A percentile compares a stretch with the other conserved stretches of the same genome.
Conservation (phyloP, 2,888 invertebrate species). For the Pheosia gnoma region DNA sequence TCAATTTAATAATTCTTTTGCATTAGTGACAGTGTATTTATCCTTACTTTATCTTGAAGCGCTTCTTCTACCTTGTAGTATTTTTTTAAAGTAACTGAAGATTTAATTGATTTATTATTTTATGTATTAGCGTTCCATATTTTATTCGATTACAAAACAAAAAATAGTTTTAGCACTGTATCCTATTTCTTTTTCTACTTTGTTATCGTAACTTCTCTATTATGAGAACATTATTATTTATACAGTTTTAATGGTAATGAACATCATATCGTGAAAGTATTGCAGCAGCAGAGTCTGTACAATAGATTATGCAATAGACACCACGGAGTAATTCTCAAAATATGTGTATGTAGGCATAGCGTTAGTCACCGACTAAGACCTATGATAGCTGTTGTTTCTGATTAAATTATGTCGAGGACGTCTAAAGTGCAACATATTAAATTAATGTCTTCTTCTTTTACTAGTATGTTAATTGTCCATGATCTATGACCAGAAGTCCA, state of each 20-base stretch:
- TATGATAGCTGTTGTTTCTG: slow-evolving; percentile 11
- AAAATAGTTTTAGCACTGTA: no score
- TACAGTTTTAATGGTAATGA: not conserved
- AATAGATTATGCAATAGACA: slow-evolving; percentile 2
- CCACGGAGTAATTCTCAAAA: not conserved
- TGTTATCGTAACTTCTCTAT: not conserved
- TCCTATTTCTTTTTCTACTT: no score
- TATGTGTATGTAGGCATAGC: not conserved
- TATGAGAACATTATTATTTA: not conserved
- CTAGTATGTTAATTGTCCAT: not conserved
- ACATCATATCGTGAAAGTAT: not conserved
- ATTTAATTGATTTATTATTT: no score
- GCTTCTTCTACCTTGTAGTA: no score
- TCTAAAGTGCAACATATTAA: slow-evolving; percentile 21
- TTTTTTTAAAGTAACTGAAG: no score
- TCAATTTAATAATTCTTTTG: not conserved
- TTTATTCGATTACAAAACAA: no score
- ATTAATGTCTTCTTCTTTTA: not conserved
- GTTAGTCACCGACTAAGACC: slow-evolving; percentile 2
- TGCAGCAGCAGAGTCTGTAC: not conserved
- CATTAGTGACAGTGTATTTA: no score
- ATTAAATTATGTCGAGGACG: not conserved
- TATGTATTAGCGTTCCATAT: no score
- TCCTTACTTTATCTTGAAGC: no score
- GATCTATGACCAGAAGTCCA: slow-evolving; percentile 21